Evolutionary conservation across 2,113 vertebrate genomes (phyloP).

Genomic region (Emydura subglobosa): DNA sequence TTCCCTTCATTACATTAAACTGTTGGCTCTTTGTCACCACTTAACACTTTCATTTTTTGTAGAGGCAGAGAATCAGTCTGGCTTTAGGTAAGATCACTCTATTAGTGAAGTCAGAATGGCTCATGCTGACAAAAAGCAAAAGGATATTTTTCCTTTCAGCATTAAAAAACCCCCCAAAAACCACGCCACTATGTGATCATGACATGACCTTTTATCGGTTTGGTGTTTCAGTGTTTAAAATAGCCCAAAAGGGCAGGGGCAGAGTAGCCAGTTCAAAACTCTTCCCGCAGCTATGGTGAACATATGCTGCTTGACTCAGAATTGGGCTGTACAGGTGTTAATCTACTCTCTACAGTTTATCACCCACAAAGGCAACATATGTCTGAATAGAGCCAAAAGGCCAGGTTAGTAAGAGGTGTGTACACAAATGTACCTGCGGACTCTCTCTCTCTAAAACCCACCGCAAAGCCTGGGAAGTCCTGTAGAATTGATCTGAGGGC

Average conservation of each 20-base stretch:
- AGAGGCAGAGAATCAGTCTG: not conserved
- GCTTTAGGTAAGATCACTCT: not conserved
- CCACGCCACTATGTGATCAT: not conserved
- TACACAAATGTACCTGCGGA: not conserved
- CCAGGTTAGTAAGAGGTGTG: not conserved
- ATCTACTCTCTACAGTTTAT: not conserved
- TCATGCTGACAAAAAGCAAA: not conserved
- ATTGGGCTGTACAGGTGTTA: not conserved
- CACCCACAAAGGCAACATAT: not conserved
- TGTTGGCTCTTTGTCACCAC: not conserved
- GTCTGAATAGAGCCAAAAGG: not conserved
- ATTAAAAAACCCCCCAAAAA: not conserved
- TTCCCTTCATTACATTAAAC: not conserved
- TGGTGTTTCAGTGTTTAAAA: not conserved
- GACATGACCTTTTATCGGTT: not conserved
- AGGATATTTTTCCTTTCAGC: not conserved
- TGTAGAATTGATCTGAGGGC: not conserved
- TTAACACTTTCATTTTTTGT: not conserved
- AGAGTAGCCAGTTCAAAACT: not conserved
- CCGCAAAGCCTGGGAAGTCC: not conserved
- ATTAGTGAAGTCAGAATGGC: not conserved
- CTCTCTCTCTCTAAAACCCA: not conserved
- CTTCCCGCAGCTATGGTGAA: not conserved
- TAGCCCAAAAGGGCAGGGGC: not conserved
- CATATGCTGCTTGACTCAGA: not conserved